phyloP scores from a whole-genome alignment of 1,140 invertebrate species.

The Tribolium madens region DNA sequence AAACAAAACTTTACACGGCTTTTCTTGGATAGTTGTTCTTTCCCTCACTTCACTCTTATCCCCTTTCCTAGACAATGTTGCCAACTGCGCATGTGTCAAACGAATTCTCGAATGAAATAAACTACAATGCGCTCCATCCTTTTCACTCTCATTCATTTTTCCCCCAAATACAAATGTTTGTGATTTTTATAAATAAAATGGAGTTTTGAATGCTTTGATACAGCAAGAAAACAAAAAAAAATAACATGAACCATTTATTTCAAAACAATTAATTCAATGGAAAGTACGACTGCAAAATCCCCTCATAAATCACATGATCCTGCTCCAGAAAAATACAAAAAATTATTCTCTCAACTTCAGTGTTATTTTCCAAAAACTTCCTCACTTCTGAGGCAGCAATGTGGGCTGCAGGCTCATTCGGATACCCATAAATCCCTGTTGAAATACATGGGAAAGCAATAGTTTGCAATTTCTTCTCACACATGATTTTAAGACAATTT shows the following conservation, averaged over 20 bases:
- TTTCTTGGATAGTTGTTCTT: conserved; percentile 46
- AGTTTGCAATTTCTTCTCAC: conserved; percentile 73
- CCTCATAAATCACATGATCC: conserved; percentile 82
- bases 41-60: conserved; percentile 44
- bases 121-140: neutral
- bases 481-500: conserved; percentile 73
- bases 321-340: conserved; percentile 83
- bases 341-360: conserved; percentile 80
- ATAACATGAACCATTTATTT: neutral
- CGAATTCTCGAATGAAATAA: neutral
- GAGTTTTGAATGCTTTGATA: too few species aligned
- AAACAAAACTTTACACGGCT: conserved; percentile 46
- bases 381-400: conserved; percentile 78
- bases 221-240: neutral
- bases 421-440: conserved; percentile 89
- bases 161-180: too few species aligned
- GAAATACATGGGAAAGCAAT: conserved; percentile 90
- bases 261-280: conserved; percentile 62
- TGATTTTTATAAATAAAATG: conserved; percentile 12
- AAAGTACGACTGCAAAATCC: conserved; percentile 80
- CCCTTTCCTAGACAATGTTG: neutral
- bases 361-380: conserved; percentile 76
- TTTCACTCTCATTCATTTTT: neutral
- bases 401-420: conserved; percentile 79
- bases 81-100: conserved; percentile 24